Percentiles rank a stretch among this genome's conserved stretches.
These are phyloP conservation scores for Stegostoma tigrinum DNA, from an alignment of 2,113 vertebrate genomes.

Conservation along the genomic window DNA sequence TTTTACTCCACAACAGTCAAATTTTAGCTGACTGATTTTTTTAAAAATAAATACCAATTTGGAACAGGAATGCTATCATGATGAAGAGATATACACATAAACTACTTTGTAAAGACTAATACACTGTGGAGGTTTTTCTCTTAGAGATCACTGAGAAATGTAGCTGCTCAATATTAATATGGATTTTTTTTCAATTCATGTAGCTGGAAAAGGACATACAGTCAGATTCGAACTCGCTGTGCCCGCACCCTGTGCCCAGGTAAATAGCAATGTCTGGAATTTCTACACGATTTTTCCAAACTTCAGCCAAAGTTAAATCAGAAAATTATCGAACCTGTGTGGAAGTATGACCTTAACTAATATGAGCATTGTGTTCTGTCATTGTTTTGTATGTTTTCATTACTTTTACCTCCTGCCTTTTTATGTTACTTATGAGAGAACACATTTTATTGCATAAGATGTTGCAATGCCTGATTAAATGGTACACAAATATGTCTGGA, in stretches of 20 bases:
- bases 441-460: background rate
- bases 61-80: background rate
- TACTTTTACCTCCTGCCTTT: background rate
- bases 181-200: background rate
- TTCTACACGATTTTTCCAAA: background rate
- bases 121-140: background rate
- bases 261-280: background rate
- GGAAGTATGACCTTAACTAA: background rate
- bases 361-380: background rate
- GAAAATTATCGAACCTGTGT: background rate
- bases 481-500: background rate
- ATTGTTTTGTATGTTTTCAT: background rate
- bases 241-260: constrained; percentile 42
- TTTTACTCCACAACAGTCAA: background rate
- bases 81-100: background rate
- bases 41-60: background rate
- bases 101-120: background rate
- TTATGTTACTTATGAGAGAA: background rate
- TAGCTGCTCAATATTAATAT: background rate
- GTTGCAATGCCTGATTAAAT: background rate
- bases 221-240: constrained; percentile 37
- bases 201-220: constrained; percentile 41
- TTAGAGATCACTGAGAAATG: background rate
- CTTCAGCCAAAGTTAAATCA: background rate
- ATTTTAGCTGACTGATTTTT: background rate